phyloP scores from a whole-genome alignment of 2,888 invertebrate species.

The Ichneumoninae sp. region DNA sequence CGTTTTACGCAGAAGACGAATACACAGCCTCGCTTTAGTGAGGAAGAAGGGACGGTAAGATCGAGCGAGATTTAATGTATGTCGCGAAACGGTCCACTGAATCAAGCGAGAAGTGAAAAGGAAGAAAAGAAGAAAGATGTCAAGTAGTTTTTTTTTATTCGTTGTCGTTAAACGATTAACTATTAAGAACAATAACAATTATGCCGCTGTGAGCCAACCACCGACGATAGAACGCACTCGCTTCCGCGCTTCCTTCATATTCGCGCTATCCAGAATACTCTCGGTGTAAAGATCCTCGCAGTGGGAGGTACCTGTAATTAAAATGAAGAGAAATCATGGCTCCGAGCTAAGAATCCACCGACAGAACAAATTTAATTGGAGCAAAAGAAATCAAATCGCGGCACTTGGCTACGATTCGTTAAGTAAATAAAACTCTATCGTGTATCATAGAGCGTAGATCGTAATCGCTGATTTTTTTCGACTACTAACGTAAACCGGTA shows the following conservation, averaged over 20 bases:
- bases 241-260: conserved; percentile 69
- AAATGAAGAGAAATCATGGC: conserved; percentile 9
- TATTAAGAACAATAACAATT: conserved; percentile 6
- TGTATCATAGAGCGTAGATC: neutral
- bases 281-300: conserved; percentile 73
- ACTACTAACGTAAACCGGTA: neutral
- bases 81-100: neutral
- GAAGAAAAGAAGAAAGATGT: neutral
- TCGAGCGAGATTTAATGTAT: neutral
- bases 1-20: neutral
- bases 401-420: neutral
- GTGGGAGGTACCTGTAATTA: conserved; percentile 74
- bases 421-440: neutral
- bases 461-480: neutral
- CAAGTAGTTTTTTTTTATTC: neutral
- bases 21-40: conserved; percentile 1
- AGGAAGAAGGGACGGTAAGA: neutral
- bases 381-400: neutral
- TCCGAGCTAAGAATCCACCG: neutral
- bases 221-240: conserved; percentile 70
- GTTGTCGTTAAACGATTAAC: neutral
- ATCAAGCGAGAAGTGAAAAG: neutral
- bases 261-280: conserved; percentile 60
- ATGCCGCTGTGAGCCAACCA: conserved; percentile 69
- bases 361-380: neutral